phyloP scores from a whole-genome alignment of 2,888 invertebrate genomes.

The Vesta saturnalis region DNA sequence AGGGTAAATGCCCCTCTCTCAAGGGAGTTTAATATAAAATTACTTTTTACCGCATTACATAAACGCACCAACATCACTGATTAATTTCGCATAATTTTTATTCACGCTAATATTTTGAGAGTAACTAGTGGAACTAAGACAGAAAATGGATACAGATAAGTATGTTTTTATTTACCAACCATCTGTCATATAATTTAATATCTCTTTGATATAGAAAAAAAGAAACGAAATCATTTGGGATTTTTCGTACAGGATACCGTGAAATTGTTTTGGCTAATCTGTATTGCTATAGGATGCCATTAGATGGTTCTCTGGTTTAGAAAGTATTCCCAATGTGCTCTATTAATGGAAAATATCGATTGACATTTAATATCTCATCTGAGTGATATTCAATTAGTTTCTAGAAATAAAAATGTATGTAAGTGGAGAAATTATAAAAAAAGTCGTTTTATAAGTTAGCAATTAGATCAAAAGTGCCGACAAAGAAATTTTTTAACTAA shows the following conservation, averaged over 20 bases:
- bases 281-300: conserved; percentile 22
- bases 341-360: conserved; percentile 31
- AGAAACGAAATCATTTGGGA: conserved; percentile 32
- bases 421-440: background rate
- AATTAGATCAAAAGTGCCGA: conserved; percentile 47
- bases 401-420: background rate
- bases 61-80: conserved; percentile 43
- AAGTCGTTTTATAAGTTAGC: conserved; percentile 26
- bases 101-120: conserved; percentile 5
- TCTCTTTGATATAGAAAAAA: conserved; percentile 33
- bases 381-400: background rate
- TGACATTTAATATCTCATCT: conserved; percentile 26
- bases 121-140: background rate
- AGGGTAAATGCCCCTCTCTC: conserved; percentile 54
- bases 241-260: conserved; percentile 27
- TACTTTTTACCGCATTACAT: conserved; percentile 52
- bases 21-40: conserved; percentile 52
- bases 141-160: background rate
- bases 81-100: conserved; percentile 29
- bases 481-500: conserved; percentile 52
- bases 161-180: conserved; percentile 44
- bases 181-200: conserved; percentile 51
- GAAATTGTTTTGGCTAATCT: conserved; percentile 38
- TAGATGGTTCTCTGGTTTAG: conserved; percentile 14
- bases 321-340: conserved; percentile 24